A percentile compares a stretch with the other conserved stretches of the same genome.
phyloP scores from a whole-genome alignment of 2,888 invertebrate species.

The Argyresthia albistria region DNA sequence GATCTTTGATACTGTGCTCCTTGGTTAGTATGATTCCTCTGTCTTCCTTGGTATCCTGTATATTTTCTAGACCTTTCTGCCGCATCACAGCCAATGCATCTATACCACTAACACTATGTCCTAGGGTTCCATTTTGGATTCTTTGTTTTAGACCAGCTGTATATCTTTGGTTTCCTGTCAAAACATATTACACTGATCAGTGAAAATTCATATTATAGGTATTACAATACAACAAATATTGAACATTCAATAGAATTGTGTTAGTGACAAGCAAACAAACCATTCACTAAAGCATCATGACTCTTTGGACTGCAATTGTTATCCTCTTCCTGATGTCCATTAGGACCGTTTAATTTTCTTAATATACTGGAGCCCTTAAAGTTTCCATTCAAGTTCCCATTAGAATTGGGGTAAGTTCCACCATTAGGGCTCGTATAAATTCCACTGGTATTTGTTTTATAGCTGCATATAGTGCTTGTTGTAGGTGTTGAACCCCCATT shows the following conservation, averaged over 20 bases:
- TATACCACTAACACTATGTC: constrained; percentile 62
- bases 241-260: constrained; percentile 20
- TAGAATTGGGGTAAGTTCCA: constrained; percentile 15
- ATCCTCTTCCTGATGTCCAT: constrained; percentile 35
- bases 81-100: constrained; percentile 49
- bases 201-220: neutral
- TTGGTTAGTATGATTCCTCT: constrained; percentile 80
- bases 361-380: neutral
- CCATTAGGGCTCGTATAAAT: neutral
- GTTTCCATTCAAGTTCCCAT: constrained; percentile 12
- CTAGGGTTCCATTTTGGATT: constrained; percentile 71
- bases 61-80: constrained; percentile 70
- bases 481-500: neutral
- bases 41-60: constrained; percentile 70
- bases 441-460: neutral
- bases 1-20: constrained; percentile 90
- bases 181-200: neutral
- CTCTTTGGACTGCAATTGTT: constrained; percentile 28
- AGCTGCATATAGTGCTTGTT: neutral
- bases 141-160: constrained; percentile 72
- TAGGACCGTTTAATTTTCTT: neutral
- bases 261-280: constrained; percentile 53
- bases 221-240: constrained; percentile 4
- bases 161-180: constrained; percentile 70
- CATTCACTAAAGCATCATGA: constrained; percentile 51